Evolutionary conservation across 2,888 invertebrate species (phyloP), one percentile per base, ranked within the genome.

Genomic region (Frankliniella fusca): DNA sequence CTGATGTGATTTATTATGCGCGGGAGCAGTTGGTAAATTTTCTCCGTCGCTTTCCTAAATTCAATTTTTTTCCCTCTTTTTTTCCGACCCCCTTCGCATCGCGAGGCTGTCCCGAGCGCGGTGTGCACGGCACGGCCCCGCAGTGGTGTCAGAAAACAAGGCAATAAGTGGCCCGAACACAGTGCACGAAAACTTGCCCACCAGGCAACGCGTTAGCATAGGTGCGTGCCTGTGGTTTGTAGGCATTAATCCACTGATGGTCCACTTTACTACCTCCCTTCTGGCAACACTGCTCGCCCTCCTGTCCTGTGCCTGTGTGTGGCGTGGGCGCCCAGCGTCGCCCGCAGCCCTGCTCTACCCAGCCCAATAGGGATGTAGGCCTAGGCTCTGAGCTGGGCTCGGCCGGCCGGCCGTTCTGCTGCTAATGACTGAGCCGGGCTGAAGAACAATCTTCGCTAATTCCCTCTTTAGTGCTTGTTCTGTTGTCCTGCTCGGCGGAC

Each of bases 371-470:
- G n/a, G n/a, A n/a, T n/a, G n/a, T n/a, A n/a, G n/a, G 65, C n/a
- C 70, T 18, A 54, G 54, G 20, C 70, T 11, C 23, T 27, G 23
- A 38, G 8, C 70, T 11, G 23, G 23, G 23, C n/a, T 3, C 70
- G 70, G 70, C 70, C 9, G 54, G 54, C 70, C n/a, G 23, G n/a
- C 11, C 70, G 27, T 2, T 27, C 70, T 27, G 23, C 70, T 27
- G 70, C 70, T 76, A 76, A 76, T 76, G 70, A 76, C 70, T 54
- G 54, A 15, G 18, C 54, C 10, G 27, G 1, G 70, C 70, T 27
- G 27, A 76, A 11, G 70, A 76, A 76, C 70, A 76, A 76, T 76
- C 70, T 0, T 27, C 12, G 70, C 70, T 76, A 76, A 76, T 76
- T 76, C 70, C 38, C 38, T 38, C 38, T 38, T 38, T 38, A 38